Evolutionary conservation across 2,888 invertebrate species (phyloP).

Genomic region (Volucella inanis): DNA sequence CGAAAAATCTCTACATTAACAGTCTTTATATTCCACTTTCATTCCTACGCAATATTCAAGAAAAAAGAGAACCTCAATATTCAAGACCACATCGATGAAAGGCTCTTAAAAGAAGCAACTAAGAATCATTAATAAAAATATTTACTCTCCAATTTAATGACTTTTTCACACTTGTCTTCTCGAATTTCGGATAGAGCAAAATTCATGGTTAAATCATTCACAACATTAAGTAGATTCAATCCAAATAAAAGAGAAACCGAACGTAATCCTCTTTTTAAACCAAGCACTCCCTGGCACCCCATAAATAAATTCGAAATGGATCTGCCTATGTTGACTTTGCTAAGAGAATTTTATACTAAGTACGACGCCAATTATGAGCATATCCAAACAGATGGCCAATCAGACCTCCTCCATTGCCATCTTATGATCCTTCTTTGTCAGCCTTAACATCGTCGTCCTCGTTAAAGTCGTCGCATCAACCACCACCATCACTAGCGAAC

Average conservation of each 20-base stretch:
- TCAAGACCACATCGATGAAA: no score
- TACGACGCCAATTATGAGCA: conserved; percentile 72
- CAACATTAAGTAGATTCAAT: conserved; percentile 58
- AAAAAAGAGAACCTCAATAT: no score
- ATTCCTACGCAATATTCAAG: no score
- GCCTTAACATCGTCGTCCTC: conserved; percentile 29
- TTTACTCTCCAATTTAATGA: no score
- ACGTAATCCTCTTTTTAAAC: conserved; percentile 51
- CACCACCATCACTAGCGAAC: conserved; percentile 39
- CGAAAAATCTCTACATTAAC: no score
- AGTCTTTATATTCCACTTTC: no score
- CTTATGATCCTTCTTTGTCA: conserved; percentile 30
- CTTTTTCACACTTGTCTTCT: background rate
- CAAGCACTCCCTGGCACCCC: conserved; percentile 52
- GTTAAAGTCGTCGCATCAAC: conserved; percentile 44
- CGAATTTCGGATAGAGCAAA: conserved; percentile 9
- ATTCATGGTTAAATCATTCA: conserved; percentile 14
- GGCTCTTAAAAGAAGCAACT: no score
- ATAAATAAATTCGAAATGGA: conserved; percentile 60
- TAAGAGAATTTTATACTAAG: conserved; percentile 43
- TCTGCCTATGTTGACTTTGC: conserved; percentile 46
- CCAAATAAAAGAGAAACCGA: conserved; percentile 6
- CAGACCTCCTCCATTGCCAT: conserved; percentile 37
- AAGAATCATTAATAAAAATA: no score
- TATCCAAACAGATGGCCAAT: conserved; percentile 73